Evolutionary conservation across 2,113 vertebrate genomes (phyloP), one percentile per base, ranked within the genome.

Genomic region (Lophura nycthemera): DNA sequence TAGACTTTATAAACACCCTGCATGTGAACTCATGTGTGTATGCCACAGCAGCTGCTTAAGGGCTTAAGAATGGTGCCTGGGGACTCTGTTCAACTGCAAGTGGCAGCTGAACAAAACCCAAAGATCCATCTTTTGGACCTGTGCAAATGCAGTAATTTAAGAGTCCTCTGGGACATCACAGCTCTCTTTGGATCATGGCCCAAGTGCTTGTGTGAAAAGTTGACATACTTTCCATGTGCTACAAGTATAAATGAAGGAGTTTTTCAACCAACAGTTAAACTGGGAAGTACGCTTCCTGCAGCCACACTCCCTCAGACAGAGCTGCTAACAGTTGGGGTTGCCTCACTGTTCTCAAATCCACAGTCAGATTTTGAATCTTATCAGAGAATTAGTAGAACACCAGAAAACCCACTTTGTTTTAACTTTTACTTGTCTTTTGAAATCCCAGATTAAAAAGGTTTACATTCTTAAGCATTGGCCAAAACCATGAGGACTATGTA

Each of bases 391-490:
- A 78, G 56, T 59, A n/a, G 29, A 87, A 89, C 25, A 16, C 71
- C 76, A 89, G 12, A 76, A 94, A 91, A 73, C 10, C 14, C 42
- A 67, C 21, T 83, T 84, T 1, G 3, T 47, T 88, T 86, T 54
- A 40, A 57, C 47, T 93, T 79, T 73, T 89, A 76, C 56, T 91
- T 79, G 81, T 60, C 72, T 89, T 93, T 60, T 85, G 54, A 89
- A 90, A 92, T 70, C 50, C 22, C 63, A 76, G 81, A 90, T 87
- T 93, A 83, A 89, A 94, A 71, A 87, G 19, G 71, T 92, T 90
- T 92, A 89, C 82, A 85, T 94, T 92, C 89, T 73, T 87, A 87
- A 93, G 38, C 29, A 24, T 43, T 38, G n/a, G 87, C 86, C 94
- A 94, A 95, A 94, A 87, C 82, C 91, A 85, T 36, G 47, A 92